A percentile compares a stretch with the other conserved stretches of the same genome.
Conservation (phyloP, 2,113 vertebrate species). For the Ophiodon elongatus region DNA sequence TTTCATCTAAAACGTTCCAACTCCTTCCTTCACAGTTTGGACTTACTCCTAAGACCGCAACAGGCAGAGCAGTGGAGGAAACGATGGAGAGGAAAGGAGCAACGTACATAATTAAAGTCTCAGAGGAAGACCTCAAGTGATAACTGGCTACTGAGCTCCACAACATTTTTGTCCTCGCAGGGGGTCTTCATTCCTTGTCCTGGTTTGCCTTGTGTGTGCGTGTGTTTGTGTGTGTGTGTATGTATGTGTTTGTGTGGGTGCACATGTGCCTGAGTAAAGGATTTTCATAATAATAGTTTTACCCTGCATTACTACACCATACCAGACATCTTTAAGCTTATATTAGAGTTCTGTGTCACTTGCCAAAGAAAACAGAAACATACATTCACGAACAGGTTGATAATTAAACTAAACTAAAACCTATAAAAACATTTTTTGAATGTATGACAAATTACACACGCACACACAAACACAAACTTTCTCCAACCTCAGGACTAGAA, state of each 20-base stretch:
- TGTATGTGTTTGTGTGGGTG: neutral
- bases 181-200: slow-evolving; percentile 67
- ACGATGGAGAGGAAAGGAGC: slow-evolving; percentile 48
- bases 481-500: slow-evolving; percentile 46
- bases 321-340: neutral
- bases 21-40: slow-evolving; percentile 77
- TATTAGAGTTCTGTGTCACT: slow-evolving; percentile 5
- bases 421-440: neutral
- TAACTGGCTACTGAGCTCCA: slow-evolving; percentile 58
- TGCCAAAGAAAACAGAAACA: slow-evolving; percentile 65
- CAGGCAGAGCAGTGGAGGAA: slow-evolving; percentile 40
- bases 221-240: slow-evolving; percentile 3
- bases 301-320: slow-evolving; percentile 6
- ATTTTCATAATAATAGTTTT: slow-evolving; percentile 26
- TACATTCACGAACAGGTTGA: neutral
- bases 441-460: neutral
- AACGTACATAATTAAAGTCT: slow-evolving; percentile 40
- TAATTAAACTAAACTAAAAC: neutral
- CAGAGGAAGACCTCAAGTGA: slow-evolving; percentile 47
- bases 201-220: slow-evolving; percentile 38
- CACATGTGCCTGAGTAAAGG: slow-evolving; percentile 21
- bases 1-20: neutral
- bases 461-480: neutral
- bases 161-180: slow-evolving; percentile 26
- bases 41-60: slow-evolving; percentile 57